Percentiles rank a stretch among this genome's conserved stretches.
phyloP scores from a whole-genome alignment of 2,797 vertebrate genomes.

The Psittacula derbiana region DNA sequence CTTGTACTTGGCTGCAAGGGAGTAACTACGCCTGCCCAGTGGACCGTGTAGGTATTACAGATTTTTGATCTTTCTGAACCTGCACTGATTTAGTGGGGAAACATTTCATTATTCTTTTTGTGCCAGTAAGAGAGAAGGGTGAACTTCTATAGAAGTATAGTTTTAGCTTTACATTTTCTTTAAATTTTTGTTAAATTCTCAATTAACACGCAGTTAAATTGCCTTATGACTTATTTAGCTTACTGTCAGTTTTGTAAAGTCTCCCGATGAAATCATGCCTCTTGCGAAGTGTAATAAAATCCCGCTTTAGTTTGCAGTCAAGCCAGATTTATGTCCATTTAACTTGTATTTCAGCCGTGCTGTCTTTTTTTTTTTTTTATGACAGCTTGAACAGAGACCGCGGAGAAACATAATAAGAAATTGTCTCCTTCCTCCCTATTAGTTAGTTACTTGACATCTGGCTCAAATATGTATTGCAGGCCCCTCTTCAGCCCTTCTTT shows the following conservation, averaged over 20 bases:
- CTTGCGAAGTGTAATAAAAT: not conserved
- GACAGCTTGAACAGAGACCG: not conserved
- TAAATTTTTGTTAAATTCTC: not conserved
- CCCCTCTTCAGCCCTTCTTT: not conserved
- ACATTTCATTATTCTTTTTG: not conserved
- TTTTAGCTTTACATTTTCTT: not conserved
- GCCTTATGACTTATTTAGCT: not conserved
- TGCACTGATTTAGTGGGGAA: conserved; percentile 3
- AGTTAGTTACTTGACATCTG: conserved; percentile 25
- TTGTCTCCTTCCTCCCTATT: not conserved
- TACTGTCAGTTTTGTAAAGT: not conserved
- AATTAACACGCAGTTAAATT: not conserved
- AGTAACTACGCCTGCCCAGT: conserved; percentile 7
- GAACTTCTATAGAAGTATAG: not conserved
- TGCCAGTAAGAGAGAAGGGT: not conserved
- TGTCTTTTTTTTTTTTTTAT: not conserved
- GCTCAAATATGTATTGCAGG: not conserved
- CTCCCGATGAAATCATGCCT: not conserved
- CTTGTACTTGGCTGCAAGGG: not conserved
- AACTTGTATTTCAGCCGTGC: not conserved
- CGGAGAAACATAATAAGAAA: conserved; percentile 7
- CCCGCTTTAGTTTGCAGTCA: not conserved
- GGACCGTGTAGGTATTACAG: not conserved
- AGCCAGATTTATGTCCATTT: not conserved
- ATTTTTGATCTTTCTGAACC: conserved; percentile 9